These are phyloP conservation scores for Aptenodytes forsteri DNA, from an alignment of 2,113 vertebrate species.

Conservation along the genomic window DNA sequence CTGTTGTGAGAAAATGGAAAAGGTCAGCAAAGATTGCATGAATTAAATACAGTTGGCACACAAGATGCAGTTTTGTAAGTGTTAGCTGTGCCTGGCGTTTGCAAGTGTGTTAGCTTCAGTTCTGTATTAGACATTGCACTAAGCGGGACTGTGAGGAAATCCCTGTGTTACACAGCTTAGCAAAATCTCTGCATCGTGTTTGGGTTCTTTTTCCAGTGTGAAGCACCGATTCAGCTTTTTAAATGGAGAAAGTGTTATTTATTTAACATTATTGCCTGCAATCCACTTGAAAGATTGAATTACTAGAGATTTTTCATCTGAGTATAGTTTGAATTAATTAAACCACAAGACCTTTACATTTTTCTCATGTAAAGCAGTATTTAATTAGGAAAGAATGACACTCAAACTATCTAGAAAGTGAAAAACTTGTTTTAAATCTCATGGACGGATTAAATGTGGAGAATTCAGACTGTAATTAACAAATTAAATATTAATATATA, in stretches of 20 bases:
- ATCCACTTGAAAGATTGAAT: neutral
- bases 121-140: neutral
- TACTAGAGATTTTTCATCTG: neutral
- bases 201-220: neutral
- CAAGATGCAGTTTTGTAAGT: neutral
- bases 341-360: neutral
- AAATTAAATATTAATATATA: neutral
- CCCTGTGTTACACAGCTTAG: neutral
- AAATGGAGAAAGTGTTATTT: neutral
- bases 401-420: neutral
- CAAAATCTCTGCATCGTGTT: neutral
- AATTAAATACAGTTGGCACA: neutral
- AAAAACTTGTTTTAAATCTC: neutral
- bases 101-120: neutral
- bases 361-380: neutral
- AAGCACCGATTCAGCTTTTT: neutral
- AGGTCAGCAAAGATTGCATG: neutral
- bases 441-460: neutral
- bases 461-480: neutral
- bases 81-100: neutral
- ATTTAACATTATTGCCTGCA: neutral
- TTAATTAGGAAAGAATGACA: neutral
- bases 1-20: neutral
- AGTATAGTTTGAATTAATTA: neutral
- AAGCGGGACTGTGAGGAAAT: neutral